Percentiles rank a stretch among this genome's conserved stretches.
phyloP scores from a whole-genome alignment of 2,888 invertebrate genomes.

The Rotaria macrura region DNA sequence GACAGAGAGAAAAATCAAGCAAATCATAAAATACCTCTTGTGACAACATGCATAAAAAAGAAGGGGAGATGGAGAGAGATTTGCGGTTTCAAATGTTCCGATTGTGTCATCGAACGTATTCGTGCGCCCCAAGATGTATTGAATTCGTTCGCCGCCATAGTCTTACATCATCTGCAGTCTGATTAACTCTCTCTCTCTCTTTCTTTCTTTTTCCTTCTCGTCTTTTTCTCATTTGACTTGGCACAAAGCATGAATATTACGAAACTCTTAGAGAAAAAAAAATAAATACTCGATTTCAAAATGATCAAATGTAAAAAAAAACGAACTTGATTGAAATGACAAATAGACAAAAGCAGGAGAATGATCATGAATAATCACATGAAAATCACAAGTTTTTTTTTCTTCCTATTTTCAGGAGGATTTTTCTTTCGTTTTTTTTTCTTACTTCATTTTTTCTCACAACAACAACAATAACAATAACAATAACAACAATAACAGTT shows the following conservation, averaged over 20 bases:
- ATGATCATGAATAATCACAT: background rate
- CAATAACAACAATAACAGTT: no score
- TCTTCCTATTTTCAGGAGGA: background rate
- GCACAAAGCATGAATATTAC: conserved; percentile 7
- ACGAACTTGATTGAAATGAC: background rate
- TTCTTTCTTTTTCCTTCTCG: background rate
- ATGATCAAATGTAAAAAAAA: background rate
- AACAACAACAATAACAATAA: no score
- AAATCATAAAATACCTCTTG: background rate
- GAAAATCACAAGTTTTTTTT: background rate
- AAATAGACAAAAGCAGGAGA: background rate
- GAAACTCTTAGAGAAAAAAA: background rate
- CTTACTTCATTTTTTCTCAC: background rate
- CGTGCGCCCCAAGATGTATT: conserved; percentile 7
- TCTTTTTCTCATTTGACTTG: background rate
- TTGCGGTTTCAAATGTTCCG: conserved; percentile 5
- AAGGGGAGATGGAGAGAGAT: background rate
- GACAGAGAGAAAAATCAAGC: background rate
- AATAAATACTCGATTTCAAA: background rate
- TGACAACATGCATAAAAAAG: background rate
- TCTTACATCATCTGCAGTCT: conserved; percentile 11
- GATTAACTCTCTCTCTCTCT: background rate
- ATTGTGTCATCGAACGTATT: conserved; percentile 11
- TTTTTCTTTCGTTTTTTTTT: background rate
- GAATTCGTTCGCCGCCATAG: conserved; percentile 10